A percentile compares a stretch with the other conserved stretches of the same genome.
phyloP scores from a whole-genome alignment of 1,140 invertebrate species.

The Diachasmimorpha longicaudata region DNA sequence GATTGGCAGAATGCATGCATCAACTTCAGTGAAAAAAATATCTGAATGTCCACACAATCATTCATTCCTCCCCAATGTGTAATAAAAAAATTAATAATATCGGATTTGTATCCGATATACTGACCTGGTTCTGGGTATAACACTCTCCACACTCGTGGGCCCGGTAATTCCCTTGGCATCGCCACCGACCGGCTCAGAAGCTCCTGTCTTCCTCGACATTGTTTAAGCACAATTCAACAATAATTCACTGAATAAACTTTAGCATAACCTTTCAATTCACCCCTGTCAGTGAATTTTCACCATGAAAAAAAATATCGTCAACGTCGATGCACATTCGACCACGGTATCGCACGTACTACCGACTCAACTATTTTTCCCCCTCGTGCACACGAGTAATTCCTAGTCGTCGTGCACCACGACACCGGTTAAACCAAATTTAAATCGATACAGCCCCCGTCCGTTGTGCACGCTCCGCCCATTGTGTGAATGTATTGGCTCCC shows the following conservation, averaged over 20 bases:
- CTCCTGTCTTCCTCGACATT: slow-evolving; percentile 26
- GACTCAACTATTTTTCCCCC: slow-evolving; percentile 33
- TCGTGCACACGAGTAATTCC: slow-evolving; percentile 1
- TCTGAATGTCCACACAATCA: no score
- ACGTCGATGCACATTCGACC: background rate
- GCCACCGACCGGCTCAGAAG: background rate
- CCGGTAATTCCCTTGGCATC: slow-evolving; percentile 23
- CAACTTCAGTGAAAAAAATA: background rate
- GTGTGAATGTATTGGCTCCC: background rate
- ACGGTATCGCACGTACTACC: slow-evolving; percentile 28
- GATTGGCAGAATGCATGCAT: background rate
- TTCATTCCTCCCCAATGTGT: background rate
- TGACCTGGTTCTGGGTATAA: slow-evolving; percentile 48
- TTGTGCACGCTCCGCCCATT: slow-evolving; percentile 21
- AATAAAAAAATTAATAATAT: background rate
- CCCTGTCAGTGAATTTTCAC: background rate
- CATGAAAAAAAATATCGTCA: background rate
- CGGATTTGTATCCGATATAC: slow-evolving; percentile 3
- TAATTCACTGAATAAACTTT: background rate
- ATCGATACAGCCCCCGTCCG: slow-evolving; percentile 58
- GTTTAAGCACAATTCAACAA: background rate
- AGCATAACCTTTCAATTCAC: background rate
- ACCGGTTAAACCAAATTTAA: slow-evolving; percentile 59
- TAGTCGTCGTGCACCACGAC: slow-evolving; percentile 35
- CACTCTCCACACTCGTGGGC: slow-evolving; percentile 38